Base-by-base conservation (phyloP, 2,797 vertebrate genomes). In the Rhynchotus rufescens region DNA sequence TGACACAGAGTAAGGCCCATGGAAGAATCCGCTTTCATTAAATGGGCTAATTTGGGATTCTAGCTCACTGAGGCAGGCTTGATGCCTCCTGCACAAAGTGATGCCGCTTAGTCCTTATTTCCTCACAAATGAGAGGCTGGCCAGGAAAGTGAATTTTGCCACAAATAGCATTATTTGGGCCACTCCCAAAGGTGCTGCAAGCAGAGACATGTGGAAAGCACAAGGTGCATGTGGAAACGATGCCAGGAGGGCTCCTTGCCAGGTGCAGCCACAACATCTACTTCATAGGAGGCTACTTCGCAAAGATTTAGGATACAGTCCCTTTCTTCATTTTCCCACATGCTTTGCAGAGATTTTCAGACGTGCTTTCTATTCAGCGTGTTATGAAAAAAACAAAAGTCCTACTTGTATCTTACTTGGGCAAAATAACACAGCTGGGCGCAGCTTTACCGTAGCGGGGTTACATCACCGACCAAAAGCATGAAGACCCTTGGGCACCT, bases 1-100 rank as follows among this genome's bases (percentile, higher is more conserved):
- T 36, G 32, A 71, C 38, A 59, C 0, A 69, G 14, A 76, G 32
- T 16, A 66, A 82, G 3, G 25, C 45, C 22, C 71, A 28, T 45
- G 74, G 71, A 81, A 88, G 6, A 32, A 15, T 15, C 0, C 22
- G 38, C 28, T 64, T 89, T 67, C 73, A 26, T 17, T 81, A 71
- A 74, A 32, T n/a, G 56, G 0, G 2, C 30, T 38, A 21, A 69
- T 0, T 23, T 4, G 5, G 2, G 40, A 52, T 73, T 82, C 28
- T 57, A 80, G 44, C 25, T 72, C 22, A 26, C 8, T 12, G 7
- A 36, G 34, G 34, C 72, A 44, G 20, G 65, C 13, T 25, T 25
- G 15, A 42, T 20, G 73, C 15, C 44, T 30, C n/a, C 23, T 72
- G 28, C 28, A 32, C 56, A 82, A 87, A 15, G 36, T 47, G 22